Conservation (phyloP, 2,797 vertebrate genomes). For the Pampus argenteus region DNA sequence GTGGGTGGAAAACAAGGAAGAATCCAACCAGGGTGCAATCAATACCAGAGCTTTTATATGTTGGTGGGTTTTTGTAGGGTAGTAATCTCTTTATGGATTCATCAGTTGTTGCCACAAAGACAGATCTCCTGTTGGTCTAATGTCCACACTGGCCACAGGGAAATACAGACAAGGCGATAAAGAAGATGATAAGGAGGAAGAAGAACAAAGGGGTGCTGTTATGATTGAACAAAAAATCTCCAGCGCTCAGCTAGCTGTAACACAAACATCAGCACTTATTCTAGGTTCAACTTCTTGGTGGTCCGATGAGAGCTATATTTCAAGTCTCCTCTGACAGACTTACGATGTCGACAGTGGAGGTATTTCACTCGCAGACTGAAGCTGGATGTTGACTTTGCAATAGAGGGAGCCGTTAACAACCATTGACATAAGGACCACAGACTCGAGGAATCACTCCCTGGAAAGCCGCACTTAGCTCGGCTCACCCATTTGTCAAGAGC, state of each 20-base stretch:
- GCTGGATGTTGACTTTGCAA: slow-evolving; percentile 80
- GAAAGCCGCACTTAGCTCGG: slow-evolving; percentile 67
- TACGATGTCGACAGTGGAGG: slow-evolving; percentile 65
- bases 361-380: slow-evolving; percentile 70
- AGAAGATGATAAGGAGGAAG: background rate
- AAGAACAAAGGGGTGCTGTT: slow-evolving; percentile 16
- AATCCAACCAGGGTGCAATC: slow-evolving; percentile 71
- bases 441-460: slow-evolving; percentile 74
- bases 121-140: slow-evolving; percentile 22
- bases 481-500: slow-evolving; percentile 65
- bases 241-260: slow-evolving; percentile 55
- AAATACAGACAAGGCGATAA: slow-evolving; percentile 16
- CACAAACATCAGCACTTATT: slow-evolving; percentile 73
- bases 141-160: slow-evolving; percentile 18
- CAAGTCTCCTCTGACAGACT: slow-evolving; percentile 70
- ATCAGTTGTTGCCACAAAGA: slow-evolving; percentile 52
- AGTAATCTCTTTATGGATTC: slow-evolving; percentile 61
- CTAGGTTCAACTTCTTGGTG: slow-evolving; percentile 66
- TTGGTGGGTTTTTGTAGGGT: slow-evolving; percentile 46
- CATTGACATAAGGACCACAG: slow-evolving; percentile 72
- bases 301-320: slow-evolving; percentile 73
- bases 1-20: slow-evolving; percentile 68
- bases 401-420: slow-evolving; percentile 75
- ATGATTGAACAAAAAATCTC: slow-evolving; percentile 47
- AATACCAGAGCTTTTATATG: slow-evolving; percentile 60